Evolutionary conservation across 35 echinoderm and acorn worm genomes (phyloP).

Genomic region (Stichopus chloronotus): DNA sequence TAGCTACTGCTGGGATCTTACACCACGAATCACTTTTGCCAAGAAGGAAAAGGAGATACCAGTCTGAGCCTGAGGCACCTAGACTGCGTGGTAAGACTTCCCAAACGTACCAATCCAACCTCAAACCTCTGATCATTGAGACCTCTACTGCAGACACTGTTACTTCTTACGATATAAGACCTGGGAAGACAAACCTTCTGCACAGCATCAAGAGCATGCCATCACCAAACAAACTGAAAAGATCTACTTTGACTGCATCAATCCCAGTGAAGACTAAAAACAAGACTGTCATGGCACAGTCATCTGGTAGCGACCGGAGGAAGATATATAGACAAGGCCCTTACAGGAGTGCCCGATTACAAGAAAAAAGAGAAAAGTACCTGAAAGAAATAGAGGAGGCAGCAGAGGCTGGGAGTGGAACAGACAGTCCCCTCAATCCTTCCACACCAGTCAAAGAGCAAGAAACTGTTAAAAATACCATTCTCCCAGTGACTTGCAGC

Average conservation of each 20-base stretch:
- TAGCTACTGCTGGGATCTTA: constrained; percentile 59
- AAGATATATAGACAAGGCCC: constrained; percentile 49
- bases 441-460: constrained; percentile 43
- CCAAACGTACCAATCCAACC: constrained; percentile 24
- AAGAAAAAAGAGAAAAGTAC: constrained; percentile 58
- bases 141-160: constrained; percentile 20
- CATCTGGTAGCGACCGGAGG: constrained; percentile 21
- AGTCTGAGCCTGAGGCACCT: constrained; percentile 5
- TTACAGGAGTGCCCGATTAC: constrained; percentile 53
- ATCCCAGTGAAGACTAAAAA: constrained; percentile 75
- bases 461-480: not conserved
- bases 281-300: constrained; percentile 33
- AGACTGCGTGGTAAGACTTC: constrained; percentile 39
- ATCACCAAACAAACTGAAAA: constrained; percentile 66
- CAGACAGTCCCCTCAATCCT: constrained; percentile 35
- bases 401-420: constrained; percentile 42
- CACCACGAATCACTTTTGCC: constrained; percentile 66
- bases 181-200: constrained; percentile 50
- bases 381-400: constrained; percentile 59
- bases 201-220: constrained; percentile 65
- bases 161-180: constrained; percentile 33
- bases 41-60: constrained; percentile 53
- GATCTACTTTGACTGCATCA: constrained; percentile 67
- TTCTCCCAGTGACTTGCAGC: constrained; percentile 50
- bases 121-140: constrained; percentile 54